A percentile compares a stretch with the other conserved stretches of the same genome.
These are phyloP conservation scores for Cryptus armator DNA, from an alignment of 2,888 invertebrate species.

Conservation along the genomic window DNA sequence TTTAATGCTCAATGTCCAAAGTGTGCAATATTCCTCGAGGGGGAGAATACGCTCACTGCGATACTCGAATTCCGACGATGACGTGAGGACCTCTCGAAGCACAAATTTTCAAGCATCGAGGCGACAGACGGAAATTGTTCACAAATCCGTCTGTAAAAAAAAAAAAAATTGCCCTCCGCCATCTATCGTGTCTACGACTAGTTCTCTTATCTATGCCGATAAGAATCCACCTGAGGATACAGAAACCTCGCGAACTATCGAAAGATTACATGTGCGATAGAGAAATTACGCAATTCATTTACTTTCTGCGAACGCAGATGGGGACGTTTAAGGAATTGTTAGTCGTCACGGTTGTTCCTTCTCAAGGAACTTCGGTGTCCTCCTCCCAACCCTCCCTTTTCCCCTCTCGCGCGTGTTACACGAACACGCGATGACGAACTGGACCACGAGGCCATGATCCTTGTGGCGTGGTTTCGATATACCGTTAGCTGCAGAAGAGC, in stretches of 20 bases:
- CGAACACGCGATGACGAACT: constrained; percentile 64
- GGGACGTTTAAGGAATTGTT: background rate
- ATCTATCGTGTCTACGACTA: background rate
- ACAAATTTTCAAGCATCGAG: constrained; percentile 44
- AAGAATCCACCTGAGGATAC: background rate
- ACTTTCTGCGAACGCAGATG: background rate
- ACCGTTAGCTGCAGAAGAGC: constrained; percentile 73
- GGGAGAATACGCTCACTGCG: constrained; percentile 14
- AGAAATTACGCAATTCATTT: background rate
- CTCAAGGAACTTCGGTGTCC: background rate
- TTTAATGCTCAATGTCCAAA: constrained; percentile 45
- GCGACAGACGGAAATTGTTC: constrained; percentile 39
- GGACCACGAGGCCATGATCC: constrained; percentile 76
- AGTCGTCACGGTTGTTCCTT: background rate
- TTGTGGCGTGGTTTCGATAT: constrained; percentile 49
- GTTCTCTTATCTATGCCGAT: background rate
- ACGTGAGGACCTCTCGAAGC: constrained; percentile 29
- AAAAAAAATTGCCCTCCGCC: no score
- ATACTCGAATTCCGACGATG: constrained; percentile 40
- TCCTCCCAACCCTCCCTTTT: background rate
- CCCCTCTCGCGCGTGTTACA: background rate
- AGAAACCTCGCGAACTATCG: background rate
- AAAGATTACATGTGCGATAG: background rate
- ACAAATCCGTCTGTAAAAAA: background rate
- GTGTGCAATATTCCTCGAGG: constrained; percentile 53